Conservation (phyloP, 2,888 invertebrate species). For the Colletes collaris region DNA sequence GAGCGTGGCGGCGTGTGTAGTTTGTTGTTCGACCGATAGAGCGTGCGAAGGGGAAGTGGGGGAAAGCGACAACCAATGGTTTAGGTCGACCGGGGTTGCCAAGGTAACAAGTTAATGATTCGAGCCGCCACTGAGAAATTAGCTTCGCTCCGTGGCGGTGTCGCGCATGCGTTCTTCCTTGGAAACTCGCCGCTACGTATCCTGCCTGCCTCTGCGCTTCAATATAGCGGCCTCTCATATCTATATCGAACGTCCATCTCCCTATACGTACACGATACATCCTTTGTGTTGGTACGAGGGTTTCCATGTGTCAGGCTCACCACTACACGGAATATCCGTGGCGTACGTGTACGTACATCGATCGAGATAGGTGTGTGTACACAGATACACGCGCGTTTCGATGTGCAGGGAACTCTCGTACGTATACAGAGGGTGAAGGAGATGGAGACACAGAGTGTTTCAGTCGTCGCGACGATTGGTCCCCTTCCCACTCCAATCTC, state of each 20-base stretch:
- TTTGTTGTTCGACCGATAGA: slow-evolving; percentile 67
- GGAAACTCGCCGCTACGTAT: slow-evolving; percentile 34
- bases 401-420: slow-evolving; percentile 8
- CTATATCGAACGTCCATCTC: slow-evolving; percentile 6
- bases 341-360: not conserved
- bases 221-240: slow-evolving; percentile 22
- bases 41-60: slow-evolving; percentile 66
- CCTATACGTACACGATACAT: not conserved
- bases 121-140: slow-evolving; percentile 82
- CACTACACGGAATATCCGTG: too few relatives aligned
- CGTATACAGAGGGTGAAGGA: not conserved
- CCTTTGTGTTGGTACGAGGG: not conserved
- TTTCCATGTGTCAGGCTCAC: too few relatives aligned
- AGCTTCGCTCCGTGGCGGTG: slow-evolving; percentile 70
- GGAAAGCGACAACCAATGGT: slow-evolving; percentile 78
- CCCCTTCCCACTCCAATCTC: slow-evolving; percentile 76
- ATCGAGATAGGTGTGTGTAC: not conserved
- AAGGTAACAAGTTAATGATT: slow-evolving; percentile 83
- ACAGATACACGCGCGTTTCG: not conserved
- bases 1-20: slow-evolving; percentile 57
- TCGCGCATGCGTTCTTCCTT: slow-evolving; percentile 52
- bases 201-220: slow-evolving; percentile 11
- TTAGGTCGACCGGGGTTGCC: slow-evolving; percentile 79
- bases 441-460: slow-evolving; percentile 22
- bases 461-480: slow-evolving; percentile 80